Conservation (phyloP, 2,888 invertebrate species). For the Acholoe squamosa region DNA sequence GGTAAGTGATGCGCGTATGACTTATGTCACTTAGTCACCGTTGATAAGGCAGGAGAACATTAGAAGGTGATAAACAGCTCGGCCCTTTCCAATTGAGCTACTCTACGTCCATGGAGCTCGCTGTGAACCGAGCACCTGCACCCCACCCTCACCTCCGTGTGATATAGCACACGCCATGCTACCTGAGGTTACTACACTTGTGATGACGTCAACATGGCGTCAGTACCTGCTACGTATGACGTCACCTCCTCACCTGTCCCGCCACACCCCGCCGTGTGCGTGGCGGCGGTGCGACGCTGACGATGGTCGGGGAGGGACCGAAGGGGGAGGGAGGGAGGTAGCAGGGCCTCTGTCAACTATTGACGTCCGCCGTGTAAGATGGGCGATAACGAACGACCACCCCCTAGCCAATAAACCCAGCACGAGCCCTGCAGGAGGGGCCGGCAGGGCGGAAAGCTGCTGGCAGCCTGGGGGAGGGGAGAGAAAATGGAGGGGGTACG, state of each 20-base stretch:
- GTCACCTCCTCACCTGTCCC: not conserved
- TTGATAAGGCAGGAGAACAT: no score
- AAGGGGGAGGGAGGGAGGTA: not conserved
- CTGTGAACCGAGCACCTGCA: no score
- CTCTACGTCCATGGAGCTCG: no score
- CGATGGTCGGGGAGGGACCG: not conserved
- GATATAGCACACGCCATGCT: not conserved
- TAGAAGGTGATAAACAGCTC: no score
- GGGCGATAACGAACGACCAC: not conserved
- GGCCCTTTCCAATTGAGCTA: no score
- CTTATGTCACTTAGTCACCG: no score
- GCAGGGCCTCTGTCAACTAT: conserved; percentile 14
- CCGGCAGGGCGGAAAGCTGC: not conserved
- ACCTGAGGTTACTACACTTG: not conserved
- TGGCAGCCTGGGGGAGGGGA: not conserved
- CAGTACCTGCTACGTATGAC: not conserved
- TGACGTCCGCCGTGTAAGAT: conserved; percentile 9
- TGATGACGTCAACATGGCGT: conserved; percentile 2
- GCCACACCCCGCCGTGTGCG: not conserved
- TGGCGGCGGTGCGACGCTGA: not conserved
- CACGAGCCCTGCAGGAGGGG: not conserved
- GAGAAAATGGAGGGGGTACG: not conserved
- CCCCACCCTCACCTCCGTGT: no score
- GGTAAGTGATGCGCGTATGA: no score
- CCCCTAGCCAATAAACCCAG: not conserved